Percentiles rank a stretch among this genome's conserved stretches.
Conservation (phyloP, 1,140 invertebrate species). For the Oncopodura yosiiana region DNA sequence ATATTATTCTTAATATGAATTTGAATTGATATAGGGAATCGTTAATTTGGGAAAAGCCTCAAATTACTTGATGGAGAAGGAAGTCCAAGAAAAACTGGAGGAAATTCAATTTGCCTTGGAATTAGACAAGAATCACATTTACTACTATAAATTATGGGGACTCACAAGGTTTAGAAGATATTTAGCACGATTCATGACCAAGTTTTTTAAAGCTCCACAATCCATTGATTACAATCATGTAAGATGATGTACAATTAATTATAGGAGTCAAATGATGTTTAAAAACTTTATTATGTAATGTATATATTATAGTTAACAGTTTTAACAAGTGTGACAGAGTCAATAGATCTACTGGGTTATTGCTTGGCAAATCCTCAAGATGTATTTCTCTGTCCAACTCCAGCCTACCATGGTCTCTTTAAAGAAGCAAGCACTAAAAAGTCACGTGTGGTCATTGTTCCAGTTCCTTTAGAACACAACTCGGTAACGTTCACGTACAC, state of each 20-base stretch:
- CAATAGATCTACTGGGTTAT: not conserved
- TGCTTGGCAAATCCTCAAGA: constrained; percentile 3
- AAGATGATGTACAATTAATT: not conserved
- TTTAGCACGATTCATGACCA: not conserved
- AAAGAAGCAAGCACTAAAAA: not conserved
- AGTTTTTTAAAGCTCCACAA: constrained; percentile 3
- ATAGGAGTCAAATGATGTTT: not conserved
- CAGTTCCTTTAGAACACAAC: constrained; percentile 2
- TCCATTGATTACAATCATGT: not conserved
- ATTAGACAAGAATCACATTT: not conserved
- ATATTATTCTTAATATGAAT: too few relatives aligned
- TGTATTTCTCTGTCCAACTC: constrained; percentile 7
- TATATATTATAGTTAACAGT: not conserved
- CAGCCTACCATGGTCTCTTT: constrained; percentile 7
- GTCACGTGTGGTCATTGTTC: constrained; percentile 2
- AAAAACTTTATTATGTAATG: not conserved
- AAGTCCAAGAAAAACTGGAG: not conserved
- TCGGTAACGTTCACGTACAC: too few relatives aligned
- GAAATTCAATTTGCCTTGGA: too few relatives aligned
- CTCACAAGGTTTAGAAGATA: not conserved
- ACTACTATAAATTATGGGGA: not conserved
- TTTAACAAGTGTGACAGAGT: constrained; percentile 2
- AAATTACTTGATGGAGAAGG: constrained; percentile 8
- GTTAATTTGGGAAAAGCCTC: constrained; percentile 12
- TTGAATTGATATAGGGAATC: not conserved